Percentiles rank a stretch among this genome's conserved stretches.
Conservation (phyloP, 2,113 vertebrate genomes). For the Candoia aspera region DNA sequence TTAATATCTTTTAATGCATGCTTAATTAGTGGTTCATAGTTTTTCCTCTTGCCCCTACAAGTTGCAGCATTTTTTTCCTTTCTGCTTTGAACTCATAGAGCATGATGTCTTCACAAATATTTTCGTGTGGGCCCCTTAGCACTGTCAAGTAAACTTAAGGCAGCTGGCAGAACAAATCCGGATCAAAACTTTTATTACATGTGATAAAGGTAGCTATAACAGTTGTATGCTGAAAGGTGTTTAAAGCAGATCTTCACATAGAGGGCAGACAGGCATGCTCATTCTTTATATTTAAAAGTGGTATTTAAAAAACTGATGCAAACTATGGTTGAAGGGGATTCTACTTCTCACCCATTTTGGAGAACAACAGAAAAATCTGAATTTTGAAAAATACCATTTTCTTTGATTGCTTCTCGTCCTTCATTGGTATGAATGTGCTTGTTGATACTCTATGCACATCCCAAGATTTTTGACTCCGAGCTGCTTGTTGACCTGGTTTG, state of each 20-base stretch:
- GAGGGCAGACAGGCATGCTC: rapidly evolving
- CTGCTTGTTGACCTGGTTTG: no score
- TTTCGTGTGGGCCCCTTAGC: rapidly evolving
- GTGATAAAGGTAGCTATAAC: no score
- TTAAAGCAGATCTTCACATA: no score
- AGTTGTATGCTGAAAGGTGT: neutral
- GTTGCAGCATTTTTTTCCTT: rapidly evolving
- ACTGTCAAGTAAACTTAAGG: neutral
- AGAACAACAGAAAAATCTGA: no score
- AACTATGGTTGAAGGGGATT: no score
- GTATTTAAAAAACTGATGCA: neutral
- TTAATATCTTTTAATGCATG: rapidly evolving
- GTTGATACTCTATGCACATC: no score
- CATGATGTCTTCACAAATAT: rapidly evolving
- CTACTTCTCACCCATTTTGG: no score
- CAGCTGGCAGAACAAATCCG: rapidly evolving
- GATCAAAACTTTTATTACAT: rapidly evolving
- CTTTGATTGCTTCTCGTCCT: no score
- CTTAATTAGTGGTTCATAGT: neutral
- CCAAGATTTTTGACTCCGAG: no score
- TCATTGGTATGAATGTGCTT: no score
- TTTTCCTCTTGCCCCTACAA: neutral
- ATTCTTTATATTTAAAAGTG: neutral
- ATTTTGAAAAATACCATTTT: no score
- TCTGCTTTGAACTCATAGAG: rapidly evolving